Evolutionary conservation across 37 sponge, comb jelly and placozoan genomes (phyloP).

Genomic region (Hormiphora californensis): DNA sequence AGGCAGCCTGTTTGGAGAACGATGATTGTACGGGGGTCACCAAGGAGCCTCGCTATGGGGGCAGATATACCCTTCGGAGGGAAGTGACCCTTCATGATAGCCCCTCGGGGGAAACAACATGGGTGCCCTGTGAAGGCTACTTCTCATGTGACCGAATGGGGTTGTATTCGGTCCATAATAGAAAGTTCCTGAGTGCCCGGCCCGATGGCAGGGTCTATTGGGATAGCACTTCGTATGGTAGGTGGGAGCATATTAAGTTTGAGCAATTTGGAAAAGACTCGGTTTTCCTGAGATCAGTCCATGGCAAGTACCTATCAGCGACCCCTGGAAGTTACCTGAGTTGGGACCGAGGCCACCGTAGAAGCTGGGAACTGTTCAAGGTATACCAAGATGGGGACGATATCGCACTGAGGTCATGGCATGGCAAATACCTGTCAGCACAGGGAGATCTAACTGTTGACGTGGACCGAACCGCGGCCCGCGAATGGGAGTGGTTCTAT

Average conservation of each 20-base stretch:
- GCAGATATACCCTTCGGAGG: not conserved
- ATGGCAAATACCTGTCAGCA: not conserved
- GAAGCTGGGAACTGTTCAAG: not conserved
- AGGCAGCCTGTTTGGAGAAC: not conserved
- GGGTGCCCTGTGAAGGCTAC: constrained; percentile 13
- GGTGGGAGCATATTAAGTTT: not conserved
- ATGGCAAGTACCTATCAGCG: not conserved
- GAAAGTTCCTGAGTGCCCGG: constrained; percentile 21
- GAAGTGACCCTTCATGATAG: not conserved
- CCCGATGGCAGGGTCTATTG: not conserved
- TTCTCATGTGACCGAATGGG: not conserved
- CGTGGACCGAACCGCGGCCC: not conserved
- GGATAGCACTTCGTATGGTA: not conserved
- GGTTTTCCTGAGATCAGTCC: not conserved
- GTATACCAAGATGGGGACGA: constrained; percentile 7
- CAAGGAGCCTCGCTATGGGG: not conserved
- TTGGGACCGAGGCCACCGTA: not conserved
- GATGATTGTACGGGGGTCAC: not conserved
- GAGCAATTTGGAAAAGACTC: not conserved
- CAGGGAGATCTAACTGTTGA: not conserved
- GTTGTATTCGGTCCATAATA: not conserved
- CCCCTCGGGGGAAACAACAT: not conserved
- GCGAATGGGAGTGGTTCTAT: not conserved
- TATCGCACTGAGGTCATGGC: not conserved
- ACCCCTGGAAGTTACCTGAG: not conserved